Evolutionary conservation across 1,140 invertebrate species (phyloP).

Genomic region (Armadillidium nasatum): DNA sequence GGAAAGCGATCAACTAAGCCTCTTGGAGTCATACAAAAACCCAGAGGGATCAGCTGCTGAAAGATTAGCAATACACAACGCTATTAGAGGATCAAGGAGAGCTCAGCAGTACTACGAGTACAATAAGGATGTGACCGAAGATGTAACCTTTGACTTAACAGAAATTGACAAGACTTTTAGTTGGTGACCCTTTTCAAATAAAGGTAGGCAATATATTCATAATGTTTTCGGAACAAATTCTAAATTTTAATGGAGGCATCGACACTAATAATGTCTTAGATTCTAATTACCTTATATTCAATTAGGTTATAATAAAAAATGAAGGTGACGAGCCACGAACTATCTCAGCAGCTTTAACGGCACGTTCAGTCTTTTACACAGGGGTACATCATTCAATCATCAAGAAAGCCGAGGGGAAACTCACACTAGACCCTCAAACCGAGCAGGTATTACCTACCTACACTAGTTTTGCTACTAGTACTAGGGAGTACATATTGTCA

Average conservation of each 20-base stretch:
- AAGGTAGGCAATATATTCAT: constrained; percentile 50
- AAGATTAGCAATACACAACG: constrained; percentile 63
- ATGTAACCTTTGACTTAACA: constrained; percentile 63
- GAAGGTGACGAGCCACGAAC: constrained; percentile 59
- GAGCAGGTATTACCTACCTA: constrained; percentile 46
- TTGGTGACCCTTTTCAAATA: constrained; percentile 64
- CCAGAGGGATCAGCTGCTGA: constrained; percentile 59
- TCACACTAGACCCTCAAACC: constrained; percentile 52
- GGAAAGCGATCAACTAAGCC: constrained; percentile 61
- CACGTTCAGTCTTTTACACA: constrained; percentile 70
- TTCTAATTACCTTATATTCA: background rate
- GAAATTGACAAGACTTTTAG: constrained; percentile 64
- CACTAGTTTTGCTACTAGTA: too few relatives aligned
- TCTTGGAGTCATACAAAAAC: constrained; percentile 65
- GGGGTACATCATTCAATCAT: constrained; percentile 64
- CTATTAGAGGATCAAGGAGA: constrained; percentile 59
- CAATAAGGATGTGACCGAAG: constrained; percentile 56
- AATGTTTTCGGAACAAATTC: too few relatives aligned
- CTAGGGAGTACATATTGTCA: too few relatives aligned
- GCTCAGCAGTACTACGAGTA: constrained; percentile 63
- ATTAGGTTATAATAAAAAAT: constrained; percentile 52
- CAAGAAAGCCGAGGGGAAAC: constrained; percentile 63
- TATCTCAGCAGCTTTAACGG: constrained; percentile 61
- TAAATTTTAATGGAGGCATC: too few relatives aligned
- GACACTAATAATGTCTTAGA: too few relatives aligned